phyloP scores from a whole-genome alignment of 2,797 vertebrate genomes.

The Astyanax mexicanus region DNA sequence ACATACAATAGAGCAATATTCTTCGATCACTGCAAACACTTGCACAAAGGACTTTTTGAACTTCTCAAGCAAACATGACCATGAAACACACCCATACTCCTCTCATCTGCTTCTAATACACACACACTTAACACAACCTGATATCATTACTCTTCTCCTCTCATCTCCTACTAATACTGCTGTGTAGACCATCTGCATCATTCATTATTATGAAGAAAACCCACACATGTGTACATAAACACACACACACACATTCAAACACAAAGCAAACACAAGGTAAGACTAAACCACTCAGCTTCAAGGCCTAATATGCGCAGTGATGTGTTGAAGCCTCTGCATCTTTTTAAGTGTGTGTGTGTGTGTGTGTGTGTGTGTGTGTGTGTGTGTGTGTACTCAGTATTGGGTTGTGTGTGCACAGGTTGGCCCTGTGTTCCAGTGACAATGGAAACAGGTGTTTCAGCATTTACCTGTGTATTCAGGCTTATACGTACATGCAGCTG shows the following conservation, averaged over 20 bases:
- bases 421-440: conserved; percentile 27
- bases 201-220: conserved; percentile 36
- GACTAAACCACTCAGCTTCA: conserved; percentile 48
- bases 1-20: conserved; percentile 12
- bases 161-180: conserved; percentile 42
- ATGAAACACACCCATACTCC: conserved; percentile 37
- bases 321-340: conserved; percentile 11
- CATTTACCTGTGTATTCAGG: conserved; percentile 44
- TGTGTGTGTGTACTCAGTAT: conserved; percentile 44
- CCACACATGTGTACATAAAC: background rate
- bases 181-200: conserved; percentile 36
- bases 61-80: conserved; percentile 41
- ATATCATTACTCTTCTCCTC: conserved; percentile 46
- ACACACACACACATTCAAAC: conserved; percentile 21
- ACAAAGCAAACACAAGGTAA: conserved; percentile 51
- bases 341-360: conserved; percentile 28
- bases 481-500: conserved; percentile 35
- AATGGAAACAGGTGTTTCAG: conserved; percentile 48
- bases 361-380: conserved; percentile 34
- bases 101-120: conserved; percentile 43
- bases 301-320: conserved; percentile 34
- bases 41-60: conserved; percentile 44
- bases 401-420: conserved; percentile 43
- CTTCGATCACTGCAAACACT: conserved; percentile 1
- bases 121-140: conserved; percentile 29